Conservation (phyloP, 2,113 vertebrate species). For the Oxyura jamaicensis region DNA sequence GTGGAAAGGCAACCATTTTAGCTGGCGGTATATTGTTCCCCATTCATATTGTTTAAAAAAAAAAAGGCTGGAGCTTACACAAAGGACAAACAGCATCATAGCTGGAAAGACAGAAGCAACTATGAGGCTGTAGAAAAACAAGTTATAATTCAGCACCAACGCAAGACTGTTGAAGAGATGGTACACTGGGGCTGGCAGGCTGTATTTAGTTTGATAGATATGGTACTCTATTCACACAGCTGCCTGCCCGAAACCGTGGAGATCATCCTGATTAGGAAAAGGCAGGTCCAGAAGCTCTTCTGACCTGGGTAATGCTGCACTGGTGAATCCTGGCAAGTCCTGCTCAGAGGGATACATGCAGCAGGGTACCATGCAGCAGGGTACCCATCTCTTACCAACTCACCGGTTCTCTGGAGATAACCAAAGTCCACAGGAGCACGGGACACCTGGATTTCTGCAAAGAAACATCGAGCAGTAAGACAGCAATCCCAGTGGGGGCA, state of each 20-base stretch:
- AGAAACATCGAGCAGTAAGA: background rate
- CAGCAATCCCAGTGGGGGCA: background rate
- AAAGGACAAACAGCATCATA: background rate
- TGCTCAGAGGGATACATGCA: background rate
- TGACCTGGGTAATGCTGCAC: background rate
- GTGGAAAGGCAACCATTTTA: conserved; percentile 43
- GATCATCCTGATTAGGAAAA: background rate
- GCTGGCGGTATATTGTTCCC: background rate
- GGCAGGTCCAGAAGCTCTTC: background rate
- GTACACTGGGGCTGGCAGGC: background rate
- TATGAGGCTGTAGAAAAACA: background rate
- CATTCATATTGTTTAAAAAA: background rate
- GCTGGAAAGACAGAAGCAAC: conserved; percentile 26
- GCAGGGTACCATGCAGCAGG: background rate
- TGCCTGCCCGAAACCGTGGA: conserved; percentile 10
- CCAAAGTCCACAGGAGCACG: background rate
- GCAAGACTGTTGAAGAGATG: background rate
- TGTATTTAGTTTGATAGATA: background rate
- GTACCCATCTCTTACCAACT: background rate
- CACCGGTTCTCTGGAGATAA: background rate
- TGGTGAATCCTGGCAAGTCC: background rate
- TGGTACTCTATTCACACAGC: background rate
- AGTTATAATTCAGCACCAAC: background rate
- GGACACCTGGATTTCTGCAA: background rate
- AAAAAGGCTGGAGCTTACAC: background rate